These are phyloP conservation scores for Hyaena hyaena DNA, from an alignment of 2,113 vertebrate species.

Conservation along the genomic window DNA sequence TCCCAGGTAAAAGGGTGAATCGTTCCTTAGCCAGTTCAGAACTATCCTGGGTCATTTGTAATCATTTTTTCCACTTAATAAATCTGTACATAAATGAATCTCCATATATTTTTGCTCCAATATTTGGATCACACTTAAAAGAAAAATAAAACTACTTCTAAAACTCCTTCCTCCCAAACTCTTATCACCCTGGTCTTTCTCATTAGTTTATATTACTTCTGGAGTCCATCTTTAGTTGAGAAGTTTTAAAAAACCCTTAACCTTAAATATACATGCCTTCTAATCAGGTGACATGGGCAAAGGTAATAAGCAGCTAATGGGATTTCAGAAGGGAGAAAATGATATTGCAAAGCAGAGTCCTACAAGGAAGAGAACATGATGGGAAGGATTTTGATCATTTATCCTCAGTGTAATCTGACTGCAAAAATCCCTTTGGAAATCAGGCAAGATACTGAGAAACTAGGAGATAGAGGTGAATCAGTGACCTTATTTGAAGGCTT, in stretches of 20 bases:
- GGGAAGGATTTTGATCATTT: neutral
- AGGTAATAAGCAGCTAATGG: neutral
- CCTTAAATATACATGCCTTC: neutral
- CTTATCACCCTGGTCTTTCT: neutral
- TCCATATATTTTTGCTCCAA: neutral
- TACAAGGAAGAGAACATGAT: neutral
- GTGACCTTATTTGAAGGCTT: neutral
- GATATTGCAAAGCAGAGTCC: neutral
- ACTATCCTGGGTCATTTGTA: neutral
- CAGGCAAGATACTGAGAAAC: neutral
- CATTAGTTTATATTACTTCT: neutral
- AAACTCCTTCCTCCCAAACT: neutral
- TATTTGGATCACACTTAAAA: constrained; percentile 22
- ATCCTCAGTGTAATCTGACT: neutral
- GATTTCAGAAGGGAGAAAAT: neutral
- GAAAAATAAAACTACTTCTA: neutral
- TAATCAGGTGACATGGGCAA: neutral
- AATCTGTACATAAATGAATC: neutral
- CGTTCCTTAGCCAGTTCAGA: neutral
- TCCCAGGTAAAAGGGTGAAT: neutral
- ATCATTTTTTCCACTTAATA: neutral
- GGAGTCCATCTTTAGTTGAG: neutral
- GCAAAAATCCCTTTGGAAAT: neutral
- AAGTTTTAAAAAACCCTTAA: neutral
- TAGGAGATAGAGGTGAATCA: neutral